Conservation (phyloP, 2,888 invertebrate species). For the Hirtodrosophila duncani region DNA sequence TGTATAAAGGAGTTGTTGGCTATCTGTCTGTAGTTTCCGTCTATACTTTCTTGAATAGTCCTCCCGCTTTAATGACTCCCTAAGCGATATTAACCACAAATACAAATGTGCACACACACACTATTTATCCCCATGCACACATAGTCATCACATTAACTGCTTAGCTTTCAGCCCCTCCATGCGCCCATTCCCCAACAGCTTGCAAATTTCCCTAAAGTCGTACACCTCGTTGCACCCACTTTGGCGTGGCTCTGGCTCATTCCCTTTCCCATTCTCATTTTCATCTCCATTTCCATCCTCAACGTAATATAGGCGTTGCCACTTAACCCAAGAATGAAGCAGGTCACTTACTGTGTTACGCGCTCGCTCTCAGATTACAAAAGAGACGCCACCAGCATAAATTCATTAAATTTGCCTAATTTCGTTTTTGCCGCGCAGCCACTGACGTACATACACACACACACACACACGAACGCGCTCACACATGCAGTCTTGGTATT, state of each 20-base stretch:
- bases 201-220: conserved; percentile 49
- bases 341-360: conserved; percentile 64
- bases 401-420: conserved; percentile 74
- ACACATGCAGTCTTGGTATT: conserved; percentile 33
- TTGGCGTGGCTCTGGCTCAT: no score
- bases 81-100: no score
- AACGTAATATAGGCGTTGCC: conserved; percentile 33
- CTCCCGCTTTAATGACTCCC: no score
- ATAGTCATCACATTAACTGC: conserved; percentile 23
- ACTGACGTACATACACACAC: conserved; percentile 9
- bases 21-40: no score
- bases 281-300: conserved; percentile 17
- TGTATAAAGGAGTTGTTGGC: no score
- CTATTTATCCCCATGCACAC: no score
- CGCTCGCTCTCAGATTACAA: conserved; percentile 70
- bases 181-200: conserved; percentile 34
- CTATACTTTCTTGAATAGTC: no score
- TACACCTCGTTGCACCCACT: conserved; percentile 45
- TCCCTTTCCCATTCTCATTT: conserved; percentile 1
- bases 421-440: conserved; percentile 49
- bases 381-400: conserved; percentile 72
- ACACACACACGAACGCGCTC: conserved; percentile 4
- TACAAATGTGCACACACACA: no score
- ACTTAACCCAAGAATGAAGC: conserved; percentile 60
- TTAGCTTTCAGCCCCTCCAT: no score